Base-by-base conservation (phyloP, 2,113 vertebrate genomes). In the Scomber scombrus region DNA sequence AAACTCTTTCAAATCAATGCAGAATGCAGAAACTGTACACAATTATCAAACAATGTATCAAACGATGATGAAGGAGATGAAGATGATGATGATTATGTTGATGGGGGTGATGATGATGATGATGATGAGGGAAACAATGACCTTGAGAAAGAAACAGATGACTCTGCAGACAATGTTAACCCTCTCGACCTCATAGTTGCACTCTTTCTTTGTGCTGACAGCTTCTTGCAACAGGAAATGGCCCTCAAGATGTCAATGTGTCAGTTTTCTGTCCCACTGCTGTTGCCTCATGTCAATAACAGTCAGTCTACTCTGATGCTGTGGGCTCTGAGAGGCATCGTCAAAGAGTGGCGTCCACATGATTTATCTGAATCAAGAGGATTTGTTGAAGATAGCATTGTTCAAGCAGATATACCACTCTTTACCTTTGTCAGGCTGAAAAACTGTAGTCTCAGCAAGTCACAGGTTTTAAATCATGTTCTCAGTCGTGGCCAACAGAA, bases 191-290 rank as follows among this genome's bases (percentile, higher is more conserved):
- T 96, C 18, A 67, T 94, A 5, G 91, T 90, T 15, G 95, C 92
- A 6, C 63, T 94, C 16, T 84, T 96, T 62, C 78, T 91, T 23
- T 95, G 93, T 74, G 92, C 96, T 11, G 93, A 95, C 23, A 74
- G 63, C 50, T 92, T 93, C 77, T 80, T 96, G 51, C 94, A 93
- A 57, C 88, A 93, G 13, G 87, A 94, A 78, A 86, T 96, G 55
- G 50, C 93, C 65, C 70, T 90, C 5, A 95, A 94, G 66, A 95
- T 96, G 95, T 89, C 92, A 16, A 83, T 89, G 7, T 96, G 95
- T 19, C 91, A 78, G 77, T 80, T 96, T 86, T 87, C 95, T n/a
- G 80, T 96, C 18, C 95, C 95, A 11, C 83, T 96, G 19, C 50
- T 96, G 12, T 77, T 95, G 50, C 95, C 95, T 12, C 70, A 82